A percentile compares a stretch with the other conserved stretches of the same genome.
Evolutionary conservation across 2,113 vertebrate genomes (phyloP).

Genomic region (Lethenteron reissneri): DNA sequence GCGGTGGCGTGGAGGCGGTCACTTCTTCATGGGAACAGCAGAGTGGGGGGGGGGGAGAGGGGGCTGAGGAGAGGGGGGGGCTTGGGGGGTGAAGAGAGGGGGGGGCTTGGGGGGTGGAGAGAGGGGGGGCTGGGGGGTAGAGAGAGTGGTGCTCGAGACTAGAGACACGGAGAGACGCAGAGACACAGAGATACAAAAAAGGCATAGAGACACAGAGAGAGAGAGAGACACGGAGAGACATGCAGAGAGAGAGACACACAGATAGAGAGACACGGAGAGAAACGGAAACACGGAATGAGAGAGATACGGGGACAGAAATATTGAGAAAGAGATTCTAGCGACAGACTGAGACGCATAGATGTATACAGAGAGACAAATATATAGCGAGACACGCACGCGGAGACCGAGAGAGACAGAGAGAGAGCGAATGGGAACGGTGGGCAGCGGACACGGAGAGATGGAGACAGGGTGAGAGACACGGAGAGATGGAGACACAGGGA

Average conservation of each 20-base stretch:
- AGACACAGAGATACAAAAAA: neutral
- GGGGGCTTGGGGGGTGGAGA: neutral
- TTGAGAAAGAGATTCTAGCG: no score
- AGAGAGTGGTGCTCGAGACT: neutral
- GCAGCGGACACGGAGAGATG: no score
- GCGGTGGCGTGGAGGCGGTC: no score
- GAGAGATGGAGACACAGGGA: no score
- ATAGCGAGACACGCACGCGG: no score
- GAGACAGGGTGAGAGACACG: no score
- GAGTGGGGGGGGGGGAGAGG: neutral
- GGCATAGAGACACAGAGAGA: neutral
- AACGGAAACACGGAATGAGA: neutral
- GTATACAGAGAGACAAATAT: no score
- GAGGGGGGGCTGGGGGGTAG: neutral
- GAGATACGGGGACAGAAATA: neutral
- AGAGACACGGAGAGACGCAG: neutral
- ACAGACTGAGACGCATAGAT: no score
- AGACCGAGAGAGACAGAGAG: no score
- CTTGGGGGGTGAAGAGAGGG: neutral
- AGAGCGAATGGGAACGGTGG: no score
- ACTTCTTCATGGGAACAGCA: neutral
- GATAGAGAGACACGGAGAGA: neutral
- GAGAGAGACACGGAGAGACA: neutral
- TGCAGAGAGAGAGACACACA: neutral
- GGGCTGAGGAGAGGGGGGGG: neutral